Evolutionary conservation across 1,140 invertebrate species (phyloP).

Genomic region (Pogonognathellus flavescens): DNA sequence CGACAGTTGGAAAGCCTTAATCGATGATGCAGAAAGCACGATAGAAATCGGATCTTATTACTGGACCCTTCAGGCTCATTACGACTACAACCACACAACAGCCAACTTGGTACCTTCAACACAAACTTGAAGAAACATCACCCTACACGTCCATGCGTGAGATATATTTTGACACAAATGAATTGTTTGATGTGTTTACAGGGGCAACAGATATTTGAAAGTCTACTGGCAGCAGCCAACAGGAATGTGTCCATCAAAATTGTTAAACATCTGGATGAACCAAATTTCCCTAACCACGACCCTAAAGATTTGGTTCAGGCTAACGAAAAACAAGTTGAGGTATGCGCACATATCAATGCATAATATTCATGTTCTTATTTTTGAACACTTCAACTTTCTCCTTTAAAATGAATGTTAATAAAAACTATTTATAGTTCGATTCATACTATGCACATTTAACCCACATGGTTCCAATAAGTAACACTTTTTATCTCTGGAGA

Average conservation of each 20-base stretch:
- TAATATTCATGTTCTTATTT: no score
- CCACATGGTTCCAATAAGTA: no score
- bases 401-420: no score
- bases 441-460: no score
- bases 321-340: slow-evolving; percentile 80
- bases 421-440: no score
- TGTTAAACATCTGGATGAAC: slow-evolving; percentile 85
- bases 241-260: slow-evolving; percentile 84
- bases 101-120: slow-evolving; percentile 75
- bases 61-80: slow-evolving; percentile 80
- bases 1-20: slow-evolving; percentile 82
- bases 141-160: no score
- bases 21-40: slow-evolving; percentile 78
- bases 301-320: slow-evolving; percentile 82
- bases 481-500: no score
- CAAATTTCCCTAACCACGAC: slow-evolving; percentile 80
- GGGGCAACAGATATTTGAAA: slow-evolving; percentile 88
- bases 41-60: slow-evolving; percentile 94
- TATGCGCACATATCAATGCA: no score
- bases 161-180: no score
- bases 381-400: no score
- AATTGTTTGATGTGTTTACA: slow-evolving; percentile 68
- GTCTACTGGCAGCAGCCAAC: slow-evolving; percentile 79
- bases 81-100: slow-evolving; percentile 78
- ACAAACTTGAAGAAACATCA: no score